Conservation (phyloP, 2,888 invertebrate species). For the Microctonus brassicae region DNA sequence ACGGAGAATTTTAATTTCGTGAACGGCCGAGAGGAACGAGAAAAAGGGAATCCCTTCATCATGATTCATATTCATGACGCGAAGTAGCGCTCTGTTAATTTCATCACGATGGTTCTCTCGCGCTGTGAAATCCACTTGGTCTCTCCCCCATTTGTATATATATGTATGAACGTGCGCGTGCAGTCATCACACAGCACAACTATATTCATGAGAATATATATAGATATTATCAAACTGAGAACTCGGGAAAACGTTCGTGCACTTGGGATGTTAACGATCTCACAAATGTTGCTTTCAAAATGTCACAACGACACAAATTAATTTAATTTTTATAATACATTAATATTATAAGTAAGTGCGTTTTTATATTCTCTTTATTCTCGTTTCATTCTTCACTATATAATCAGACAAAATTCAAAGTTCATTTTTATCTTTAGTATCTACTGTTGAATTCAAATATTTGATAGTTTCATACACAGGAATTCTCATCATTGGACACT, state of each 20-base stretch:
- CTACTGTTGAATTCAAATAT: no score
- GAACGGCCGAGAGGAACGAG: slow-evolving; percentile 35
- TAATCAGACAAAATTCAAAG: no score
- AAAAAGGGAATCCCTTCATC: slow-evolving; percentile 41
- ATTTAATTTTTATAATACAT: background rate
- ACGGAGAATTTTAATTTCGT: slow-evolving; percentile 49
- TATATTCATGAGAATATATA: slow-evolving; percentile 39
- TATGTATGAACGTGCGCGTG: slow-evolving; percentile 25
- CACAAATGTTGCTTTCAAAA: background rate
- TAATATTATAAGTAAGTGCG: background rate
- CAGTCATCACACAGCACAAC: background rate
- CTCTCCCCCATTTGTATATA: slow-evolving; percentile 17
- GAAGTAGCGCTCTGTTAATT: slow-evolving; percentile 52
- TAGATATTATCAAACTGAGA: background rate
- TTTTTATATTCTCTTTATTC: background rate
- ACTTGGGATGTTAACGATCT: slow-evolving; percentile 6
- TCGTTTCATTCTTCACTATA: no score
- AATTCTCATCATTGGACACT: no score
- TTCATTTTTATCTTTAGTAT: no score
- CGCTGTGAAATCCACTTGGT: slow-evolving; percentile 35
- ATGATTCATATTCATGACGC: slow-evolving; percentile 55
- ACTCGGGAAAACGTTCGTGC: slow-evolving; percentile 27
- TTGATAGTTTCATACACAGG: no score
- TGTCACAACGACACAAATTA: background rate
- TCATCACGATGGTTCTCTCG: slow-evolving; percentile 44